Evolutionary conservation across 2,113 vertebrate species (phyloP), one percentile per base, ranked within the genome.

Genomic region (Microtus pennsylvanicus): DNA sequence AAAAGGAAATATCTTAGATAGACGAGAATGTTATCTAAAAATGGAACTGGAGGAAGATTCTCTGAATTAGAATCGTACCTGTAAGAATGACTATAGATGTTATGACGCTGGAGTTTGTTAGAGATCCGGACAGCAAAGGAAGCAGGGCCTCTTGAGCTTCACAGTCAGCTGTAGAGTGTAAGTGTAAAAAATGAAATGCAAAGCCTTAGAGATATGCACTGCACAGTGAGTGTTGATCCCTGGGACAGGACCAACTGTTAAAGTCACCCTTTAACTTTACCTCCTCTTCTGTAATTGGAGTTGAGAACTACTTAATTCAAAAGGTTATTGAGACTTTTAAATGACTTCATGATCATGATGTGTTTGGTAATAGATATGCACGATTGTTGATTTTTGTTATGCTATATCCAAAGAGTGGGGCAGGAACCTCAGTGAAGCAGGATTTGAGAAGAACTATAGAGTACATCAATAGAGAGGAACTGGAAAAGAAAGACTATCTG

Each of bases 381-480:
- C n/a, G 47, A 30, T 35, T 67, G 35, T 70, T 67, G 26, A 28
- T 91, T 95, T 94, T 87, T 42, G 81, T 90, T 96, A n/a, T 33
- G 50, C 14, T 55, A 3, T 55, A 82, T 38, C 11, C 16, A 83
- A 87, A 75, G 65, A 92, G 0, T 12, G 26, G 33, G 33, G n/a
- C 12, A 75, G 47, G 19, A 16, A 52, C 80, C 76, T 88, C 55
- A 7, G 38, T 22, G 9, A 77, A 30, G 28, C 22, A 26, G 26
- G 45, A 65, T 74, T 93, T 81, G 72, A 83, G 35, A 35, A 80
- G 30, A 89, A 55, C 30, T 82, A 65, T 0, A 16, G 19, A 82
- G 30, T 58, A 58, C 33, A 81, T 58, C 85, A 87, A 10, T 30
- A 33, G 14, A 72, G 28, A 21, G 22, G 8, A 5, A 22, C 13